A percentile compares a stretch with the other conserved stretches of the same genome.
phyloP scores from a whole-genome alignment of 2,797 vertebrate species.

The Sebastiscus albofasciatus region DNA sequence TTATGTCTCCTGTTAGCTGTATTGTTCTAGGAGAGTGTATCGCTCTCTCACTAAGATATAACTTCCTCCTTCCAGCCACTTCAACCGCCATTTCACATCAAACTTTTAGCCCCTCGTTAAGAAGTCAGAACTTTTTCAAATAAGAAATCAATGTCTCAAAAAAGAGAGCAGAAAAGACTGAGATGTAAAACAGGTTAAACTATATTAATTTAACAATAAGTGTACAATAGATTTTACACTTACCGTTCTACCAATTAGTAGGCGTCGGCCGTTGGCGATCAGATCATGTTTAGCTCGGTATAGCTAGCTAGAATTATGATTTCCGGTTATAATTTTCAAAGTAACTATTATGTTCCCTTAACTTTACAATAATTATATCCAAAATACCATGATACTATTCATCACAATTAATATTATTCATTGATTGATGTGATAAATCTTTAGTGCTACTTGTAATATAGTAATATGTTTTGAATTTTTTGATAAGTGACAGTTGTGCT shows the following conservation, averaged over 20 bases:
- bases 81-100: slow-evolving; percentile 59
- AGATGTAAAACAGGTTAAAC: accelerated
- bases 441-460: not conserved
- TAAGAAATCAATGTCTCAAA: not conserved
- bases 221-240: slow-evolving; percentile 19
- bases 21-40: not conserved
- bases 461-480: not conserved
- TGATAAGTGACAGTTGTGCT: not conserved
- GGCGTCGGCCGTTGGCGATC: slow-evolving; percentile 65
- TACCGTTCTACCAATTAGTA: slow-evolving; percentile 52
- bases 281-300: not conserved
- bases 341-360: accelerated
- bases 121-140: not conserved
- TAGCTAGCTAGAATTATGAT: not conserved
- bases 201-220: not conserved
- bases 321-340: slow-evolving; percentile 41
- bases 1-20: too few species aligned
- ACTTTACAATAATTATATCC: not conserved
- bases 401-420: accelerated
- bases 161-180: accelerated
- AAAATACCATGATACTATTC: accelerated
- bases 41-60: not conserved
- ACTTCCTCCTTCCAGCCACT: slow-evolving; percentile 48
- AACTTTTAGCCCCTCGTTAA: not conserved
- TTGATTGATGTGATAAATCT: accelerated